Conservation (phyloP, 2,797 vertebrate species). For the Arnoldichthys spilopterus region DNA sequence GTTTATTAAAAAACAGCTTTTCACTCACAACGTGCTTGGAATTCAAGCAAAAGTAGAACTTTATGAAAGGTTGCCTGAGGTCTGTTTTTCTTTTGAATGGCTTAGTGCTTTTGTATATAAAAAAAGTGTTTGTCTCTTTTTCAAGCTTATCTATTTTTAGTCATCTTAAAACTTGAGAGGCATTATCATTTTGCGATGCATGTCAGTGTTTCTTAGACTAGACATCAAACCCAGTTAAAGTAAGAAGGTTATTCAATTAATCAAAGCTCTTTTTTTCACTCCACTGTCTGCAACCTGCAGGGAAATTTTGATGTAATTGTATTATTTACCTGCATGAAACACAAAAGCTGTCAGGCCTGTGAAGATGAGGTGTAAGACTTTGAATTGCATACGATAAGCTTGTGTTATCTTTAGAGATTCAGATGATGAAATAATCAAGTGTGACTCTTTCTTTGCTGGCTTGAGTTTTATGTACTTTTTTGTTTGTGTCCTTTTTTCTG, state of each 20-base stretch:
- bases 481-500: background rate
- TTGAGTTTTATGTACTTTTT: background rate
- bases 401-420: conserved; percentile 4
- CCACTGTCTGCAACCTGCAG: conserved; percentile 31
- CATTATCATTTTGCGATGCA: conserved; percentile 14
- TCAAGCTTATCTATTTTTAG: conserved; percentile 49
- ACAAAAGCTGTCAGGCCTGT: conserved; percentile 32
- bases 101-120: background rate
- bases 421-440: conserved; percentile 5
- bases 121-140: conserved; percentile 56
- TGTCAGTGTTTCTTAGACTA: conserved; percentile 30
- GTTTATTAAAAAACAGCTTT: conserved; percentile 2
- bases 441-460: background rate
- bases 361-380: conserved; percentile 12
- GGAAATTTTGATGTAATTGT: conserved; percentile 39
- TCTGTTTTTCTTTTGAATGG: conserved; percentile 37
- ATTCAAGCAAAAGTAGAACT: conserved; percentile 6
- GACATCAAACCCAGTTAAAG: conserved; percentile 24
- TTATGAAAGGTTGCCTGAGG: conserved; percentile 1
- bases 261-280: conserved; percentile 38
- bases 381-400: background rate
- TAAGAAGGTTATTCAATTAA: conserved; percentile 42
- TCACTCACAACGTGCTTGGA: background rate
- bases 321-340: conserved; percentile 29
- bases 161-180: conserved; percentile 29